Percentiles rank a stretch among this genome's conserved stretches.
Conservation (phyloP, 2,797 vertebrate genomes). For the Allobates femoralis region DNA sequence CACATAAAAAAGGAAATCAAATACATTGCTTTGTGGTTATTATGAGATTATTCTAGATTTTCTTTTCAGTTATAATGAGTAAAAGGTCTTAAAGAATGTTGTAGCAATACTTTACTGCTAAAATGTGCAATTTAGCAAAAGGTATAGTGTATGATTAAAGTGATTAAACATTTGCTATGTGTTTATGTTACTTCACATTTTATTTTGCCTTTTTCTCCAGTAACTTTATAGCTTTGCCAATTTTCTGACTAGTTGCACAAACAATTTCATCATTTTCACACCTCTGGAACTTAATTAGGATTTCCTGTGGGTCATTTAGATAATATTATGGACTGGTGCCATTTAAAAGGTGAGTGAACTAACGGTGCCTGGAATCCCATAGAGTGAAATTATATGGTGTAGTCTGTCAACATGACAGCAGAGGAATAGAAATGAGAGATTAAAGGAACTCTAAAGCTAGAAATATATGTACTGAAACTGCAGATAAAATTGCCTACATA, state of each 20-base stretch:
- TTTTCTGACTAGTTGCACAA: slow-evolving; percentile 28
- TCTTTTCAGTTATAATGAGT: slow-evolving; percentile 38
- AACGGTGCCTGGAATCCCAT: background rate
- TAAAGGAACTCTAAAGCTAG: background rate
- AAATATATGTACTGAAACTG: background rate
- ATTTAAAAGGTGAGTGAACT: background rate
- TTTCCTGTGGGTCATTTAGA: background rate
- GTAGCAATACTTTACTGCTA: slow-evolving; percentile 23
- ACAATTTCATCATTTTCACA: slow-evolving; percentile 9
- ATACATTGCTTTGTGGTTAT: slow-evolving; percentile 56
- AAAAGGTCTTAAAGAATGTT: slow-evolving; percentile 23
- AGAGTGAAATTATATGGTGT: background rate
- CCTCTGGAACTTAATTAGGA: background rate
- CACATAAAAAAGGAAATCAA: slow-evolving; percentile 52
- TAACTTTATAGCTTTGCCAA: slow-evolving; percentile 11
- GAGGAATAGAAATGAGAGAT: background rate
- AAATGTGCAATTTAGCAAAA: slow-evolving; percentile 19
- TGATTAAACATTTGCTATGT: slow-evolving; percentile 13
- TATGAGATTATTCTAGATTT: slow-evolving; percentile 54
- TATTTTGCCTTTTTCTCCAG: background rate
- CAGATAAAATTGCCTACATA: background rate
- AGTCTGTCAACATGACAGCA: background rate
- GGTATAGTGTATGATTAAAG: background rate
- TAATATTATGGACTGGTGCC: background rate
- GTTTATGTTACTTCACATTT: slow-evolving; percentile 1